A percentile compares a stretch with the other conserved stretches of the same genome.
Conservation (phyloP, 2,888 invertebrate species). For the Thecophora atra region DNA sequence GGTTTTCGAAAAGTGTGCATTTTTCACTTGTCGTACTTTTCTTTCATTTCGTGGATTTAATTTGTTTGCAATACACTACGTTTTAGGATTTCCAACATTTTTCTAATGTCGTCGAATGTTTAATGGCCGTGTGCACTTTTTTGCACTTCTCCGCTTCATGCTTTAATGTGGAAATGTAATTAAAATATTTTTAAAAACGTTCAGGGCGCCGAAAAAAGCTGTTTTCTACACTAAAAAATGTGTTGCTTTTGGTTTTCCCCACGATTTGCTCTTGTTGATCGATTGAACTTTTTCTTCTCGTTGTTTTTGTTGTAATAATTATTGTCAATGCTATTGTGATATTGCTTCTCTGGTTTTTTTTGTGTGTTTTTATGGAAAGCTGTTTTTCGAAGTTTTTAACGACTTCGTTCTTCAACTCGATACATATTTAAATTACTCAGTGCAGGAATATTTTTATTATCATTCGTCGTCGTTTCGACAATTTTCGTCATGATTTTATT, state of each 20-base stretch:
- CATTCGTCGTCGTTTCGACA: neutral
- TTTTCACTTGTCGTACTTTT: no score
- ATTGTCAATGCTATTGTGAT: neutral
- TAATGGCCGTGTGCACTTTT: no score
- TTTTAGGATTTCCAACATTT: no score
- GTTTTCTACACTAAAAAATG: conserved; percentile 3
- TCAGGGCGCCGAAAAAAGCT: conserved; percentile 13
- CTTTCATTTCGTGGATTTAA: neutral
- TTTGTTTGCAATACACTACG: neutral
- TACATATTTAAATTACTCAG: neutral
- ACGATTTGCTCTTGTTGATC: no score
- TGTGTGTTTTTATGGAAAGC: no score
- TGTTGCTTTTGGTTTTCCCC: neutral
- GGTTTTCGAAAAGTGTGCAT: no score
- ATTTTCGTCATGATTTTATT: conserved; percentile 2
- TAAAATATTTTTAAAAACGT: conserved; percentile 8
- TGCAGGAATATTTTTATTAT: neutral
- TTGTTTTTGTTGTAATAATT: neutral
- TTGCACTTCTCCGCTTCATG: no score
- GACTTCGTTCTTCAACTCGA: no score
- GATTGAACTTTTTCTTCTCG: neutral
- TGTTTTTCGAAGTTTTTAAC: no score
- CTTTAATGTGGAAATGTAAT: neutral
- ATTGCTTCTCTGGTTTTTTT: no score
- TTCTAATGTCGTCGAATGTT: no score